Evolutionary conservation across 1,140 invertebrate species (phyloP), one percentile per base, ranked within the genome.

Genomic region (Lordiphosa stackelbergi): DNA sequence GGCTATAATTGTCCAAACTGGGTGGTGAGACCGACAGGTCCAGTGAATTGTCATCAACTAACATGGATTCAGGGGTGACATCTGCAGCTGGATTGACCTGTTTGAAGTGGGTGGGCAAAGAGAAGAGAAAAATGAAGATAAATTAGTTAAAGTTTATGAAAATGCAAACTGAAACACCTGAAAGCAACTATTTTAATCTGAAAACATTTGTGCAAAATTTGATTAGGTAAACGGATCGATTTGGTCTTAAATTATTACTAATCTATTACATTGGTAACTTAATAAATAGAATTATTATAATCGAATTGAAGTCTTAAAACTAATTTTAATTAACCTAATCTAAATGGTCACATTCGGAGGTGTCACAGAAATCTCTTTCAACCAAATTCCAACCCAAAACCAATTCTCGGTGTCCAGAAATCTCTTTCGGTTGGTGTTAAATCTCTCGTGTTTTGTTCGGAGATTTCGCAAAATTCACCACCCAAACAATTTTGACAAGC

Each of bases 31-130:
- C 36, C 3, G 11, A 16, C 37, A 69, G 66, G 5, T 65, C 72
- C 58, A 74, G 38, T 9, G 69, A 69, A 45, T 47, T 64, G 45
- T 86, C 85, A 31, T 85, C 75, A 31, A 78, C 59, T 3, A 64
- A 47, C 78, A 86, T 73, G 2, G 64, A 46, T 16, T 71, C 64
- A n/a, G n/a, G n/a, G 5, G 40, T 40, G 3, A 31, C 34, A n/a
- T 47, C 45, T 13, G 55, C 42, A 13, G n/a, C 24, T 2, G 37
- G 34, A n/a, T 42, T 46, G 4, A 16, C 28, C 72, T 73, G 35
- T 37, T 53, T 62, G 43, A 4, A 3, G 31, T 46, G 53, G 56
- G 16, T 4, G 16, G 13, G 53, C 22, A 46, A 9, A 38, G 12
- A 40, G 10, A 13, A 31, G 4, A 34, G 9, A 42, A 13, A 31